Evolutionary conservation across 2,113 vertebrate genomes (phyloP).

Genomic region (Rousettus leschenaultii): DNA sequence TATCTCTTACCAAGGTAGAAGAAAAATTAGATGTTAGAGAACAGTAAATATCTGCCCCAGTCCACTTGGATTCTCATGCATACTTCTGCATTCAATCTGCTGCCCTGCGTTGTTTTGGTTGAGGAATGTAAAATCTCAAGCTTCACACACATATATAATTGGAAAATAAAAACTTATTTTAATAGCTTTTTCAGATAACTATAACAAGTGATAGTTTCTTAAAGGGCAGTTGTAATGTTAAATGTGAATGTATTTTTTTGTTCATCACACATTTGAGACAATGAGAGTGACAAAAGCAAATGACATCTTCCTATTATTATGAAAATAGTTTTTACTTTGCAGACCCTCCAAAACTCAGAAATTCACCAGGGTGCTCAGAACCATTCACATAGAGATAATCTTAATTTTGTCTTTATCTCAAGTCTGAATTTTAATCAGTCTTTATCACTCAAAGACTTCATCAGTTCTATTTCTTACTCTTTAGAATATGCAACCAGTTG

Average conservation of each 20-base stretch:
- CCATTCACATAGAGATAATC: neutral
- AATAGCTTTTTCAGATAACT: neutral
- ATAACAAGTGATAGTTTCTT: neutral
- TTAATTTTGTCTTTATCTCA: conserved; percentile 3
- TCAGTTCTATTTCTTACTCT: neutral
- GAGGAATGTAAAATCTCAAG: neutral
- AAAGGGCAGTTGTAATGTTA: neutral
- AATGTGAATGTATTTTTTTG: neutral
- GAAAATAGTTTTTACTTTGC: neutral
- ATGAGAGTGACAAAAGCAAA: neutral
- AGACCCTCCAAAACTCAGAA: neutral
- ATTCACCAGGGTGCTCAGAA: neutral
- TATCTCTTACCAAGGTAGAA: neutral
- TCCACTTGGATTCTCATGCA: neutral
- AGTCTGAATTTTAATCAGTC: neutral
- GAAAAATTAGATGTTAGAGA: neutral
- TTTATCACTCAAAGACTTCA: neutral
- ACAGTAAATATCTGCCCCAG: neutral
- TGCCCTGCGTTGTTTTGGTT: neutral
- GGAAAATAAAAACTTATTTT: neutral
- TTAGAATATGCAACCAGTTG: neutral
- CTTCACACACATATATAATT: neutral
- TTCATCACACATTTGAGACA: neutral
- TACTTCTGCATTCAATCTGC: neutral
- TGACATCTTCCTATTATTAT: neutral